Conservation (phyloP, 2,797 vertebrate genomes). For the Prunella strophiata region DNA sequence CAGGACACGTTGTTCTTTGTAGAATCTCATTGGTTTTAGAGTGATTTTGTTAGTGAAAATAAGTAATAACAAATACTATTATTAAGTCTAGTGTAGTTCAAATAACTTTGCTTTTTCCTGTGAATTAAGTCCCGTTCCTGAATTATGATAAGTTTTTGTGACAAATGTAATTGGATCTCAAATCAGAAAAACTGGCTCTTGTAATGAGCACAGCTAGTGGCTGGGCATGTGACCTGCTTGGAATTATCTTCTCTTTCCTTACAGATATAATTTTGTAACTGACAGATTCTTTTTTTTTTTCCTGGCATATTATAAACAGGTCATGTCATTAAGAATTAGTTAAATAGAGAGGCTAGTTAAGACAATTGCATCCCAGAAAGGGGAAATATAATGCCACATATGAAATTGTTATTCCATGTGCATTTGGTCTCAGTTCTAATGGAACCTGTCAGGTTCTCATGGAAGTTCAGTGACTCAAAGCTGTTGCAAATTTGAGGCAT, state of each 20-base stretch:
- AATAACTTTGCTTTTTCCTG: background rate
- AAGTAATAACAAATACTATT: background rate
- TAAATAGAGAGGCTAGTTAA: background rate
- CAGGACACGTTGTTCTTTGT: background rate
- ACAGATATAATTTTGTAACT: background rate
- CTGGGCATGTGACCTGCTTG: background rate
- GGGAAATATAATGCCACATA: background rate
- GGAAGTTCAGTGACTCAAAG: background rate
- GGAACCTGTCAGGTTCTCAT: background rate
- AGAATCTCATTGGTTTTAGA: background rate
- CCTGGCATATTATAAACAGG: background rate
- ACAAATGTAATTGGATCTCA: background rate
- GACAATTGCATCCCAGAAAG: background rate
- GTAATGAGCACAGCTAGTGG: background rate
- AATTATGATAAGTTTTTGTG: background rate
- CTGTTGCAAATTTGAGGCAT: background rate
- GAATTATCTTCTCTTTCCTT: background rate
- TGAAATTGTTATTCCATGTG: background rate
- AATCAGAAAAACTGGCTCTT: background rate
- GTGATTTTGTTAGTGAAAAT: background rate
- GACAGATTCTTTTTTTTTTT: background rate
- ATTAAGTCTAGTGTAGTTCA: background rate
- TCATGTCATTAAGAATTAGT: background rate
- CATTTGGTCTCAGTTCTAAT: background rate
- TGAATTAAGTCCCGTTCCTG: background rate